Conservation (phyloP, 2,797 vertebrate genomes). For the Thamnophis elegans region DNA sequence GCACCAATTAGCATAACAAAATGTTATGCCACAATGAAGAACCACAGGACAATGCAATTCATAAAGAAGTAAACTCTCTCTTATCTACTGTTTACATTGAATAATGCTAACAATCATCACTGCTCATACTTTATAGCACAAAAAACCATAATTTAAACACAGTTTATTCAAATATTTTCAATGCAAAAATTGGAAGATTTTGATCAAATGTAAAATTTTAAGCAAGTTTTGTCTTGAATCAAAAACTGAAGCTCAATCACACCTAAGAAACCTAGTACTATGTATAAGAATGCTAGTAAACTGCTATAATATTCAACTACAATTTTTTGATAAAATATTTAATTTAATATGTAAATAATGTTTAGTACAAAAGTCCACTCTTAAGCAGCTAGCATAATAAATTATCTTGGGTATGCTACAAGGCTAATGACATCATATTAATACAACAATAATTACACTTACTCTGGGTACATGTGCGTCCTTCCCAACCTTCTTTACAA, state of each 20-base stretch:
- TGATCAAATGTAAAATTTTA: neutral
- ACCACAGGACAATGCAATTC: neutral
- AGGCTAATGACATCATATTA: neutral
- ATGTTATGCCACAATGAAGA: neutral
- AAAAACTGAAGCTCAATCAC: conserved; percentile 13
- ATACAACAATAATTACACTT: conserved; percentile 57
- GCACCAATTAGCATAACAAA: neutral
- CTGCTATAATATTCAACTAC: conserved; percentile 15
- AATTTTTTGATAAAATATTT: neutral
- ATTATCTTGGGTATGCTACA: neutral
- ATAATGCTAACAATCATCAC: neutral
- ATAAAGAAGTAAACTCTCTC: neutral
- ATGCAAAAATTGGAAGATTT: neutral
- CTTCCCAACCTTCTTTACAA: conserved; percentile 95
- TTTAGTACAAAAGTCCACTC: neutral
- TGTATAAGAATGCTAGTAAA: conserved; percentile 23
- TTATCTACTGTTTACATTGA: neutral
- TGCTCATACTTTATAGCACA: neutral
- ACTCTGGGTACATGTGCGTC: conserved; percentile 88
- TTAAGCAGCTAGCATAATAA: neutral
- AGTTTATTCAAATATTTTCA: conserved; percentile 16
- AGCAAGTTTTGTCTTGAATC: neutral
- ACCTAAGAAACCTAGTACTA: conserved; percentile 21
- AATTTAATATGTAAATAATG: neutral
- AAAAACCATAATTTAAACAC: neutral